Evolutionary conservation across 1,140 invertebrate genomes (phyloP).

Genomic region (Drosophila quadrilineata): DNA sequence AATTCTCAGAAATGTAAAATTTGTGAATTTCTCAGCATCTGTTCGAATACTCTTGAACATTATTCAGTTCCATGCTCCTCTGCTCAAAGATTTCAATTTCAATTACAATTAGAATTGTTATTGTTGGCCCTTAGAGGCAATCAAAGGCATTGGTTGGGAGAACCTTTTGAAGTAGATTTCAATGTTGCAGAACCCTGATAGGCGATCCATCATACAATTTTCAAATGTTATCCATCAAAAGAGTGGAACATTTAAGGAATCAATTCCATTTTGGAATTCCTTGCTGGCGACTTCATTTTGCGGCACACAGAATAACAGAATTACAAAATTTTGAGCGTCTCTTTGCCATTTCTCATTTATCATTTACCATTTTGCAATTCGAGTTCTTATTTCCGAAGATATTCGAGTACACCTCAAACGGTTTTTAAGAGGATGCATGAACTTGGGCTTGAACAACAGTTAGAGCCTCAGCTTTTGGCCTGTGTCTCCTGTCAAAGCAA

Average conservation of each 20-base stretch:
- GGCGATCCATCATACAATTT: constrained; percentile 30
- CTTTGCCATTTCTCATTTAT: constrained; percentile 12
- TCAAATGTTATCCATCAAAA: constrained; percentile 38
- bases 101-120: constrained; percentile 1
- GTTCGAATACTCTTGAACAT: too few relatives aligned
- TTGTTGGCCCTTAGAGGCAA: background rate
- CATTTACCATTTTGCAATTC: constrained; percentile 30
- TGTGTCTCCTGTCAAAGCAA: constrained; percentile 69
- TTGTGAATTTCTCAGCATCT: too few relatives aligned
- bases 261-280: background rate
- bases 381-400: background rate
- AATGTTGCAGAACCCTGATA: constrained; percentile 21
- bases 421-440: background rate
- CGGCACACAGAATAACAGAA: constrained; percentile 3
- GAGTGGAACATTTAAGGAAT: constrained; percentile 15
- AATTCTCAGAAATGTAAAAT: too few relatives aligned
- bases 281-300: constrained; percentile 8
- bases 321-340: too few relatives aligned
- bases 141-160: background rate
- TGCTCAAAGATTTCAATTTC: background rate
- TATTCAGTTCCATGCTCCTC: too few relatives aligned
- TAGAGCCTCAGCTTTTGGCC: constrained; percentile 33
- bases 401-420: constrained; percentile 5
- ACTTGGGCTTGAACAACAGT: constrained; percentile 1
- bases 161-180: constrained; percentile 21